Evolutionary conservation across 1,140 invertebrate genomes (phyloP).

Genomic region (Platorchestia sp.): DNA sequence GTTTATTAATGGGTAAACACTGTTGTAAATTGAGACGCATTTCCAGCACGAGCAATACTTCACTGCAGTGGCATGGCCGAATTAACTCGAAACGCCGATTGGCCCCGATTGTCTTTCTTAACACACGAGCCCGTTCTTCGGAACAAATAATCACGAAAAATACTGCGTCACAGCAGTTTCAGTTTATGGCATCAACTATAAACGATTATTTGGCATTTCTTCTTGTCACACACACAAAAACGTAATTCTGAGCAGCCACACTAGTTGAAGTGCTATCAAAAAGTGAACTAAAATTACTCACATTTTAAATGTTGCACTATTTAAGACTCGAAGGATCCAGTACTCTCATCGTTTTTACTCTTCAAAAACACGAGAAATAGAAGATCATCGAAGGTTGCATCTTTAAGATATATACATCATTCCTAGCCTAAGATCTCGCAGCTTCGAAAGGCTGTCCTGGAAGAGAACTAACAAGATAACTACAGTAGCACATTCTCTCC

Average conservation of each 20-base stretch:
- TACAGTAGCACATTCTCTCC: not conserved
- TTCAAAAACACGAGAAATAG: too few relatives aligned
- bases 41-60: not conserved
- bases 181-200: not conserved
- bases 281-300: not conserved
- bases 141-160: not conserved
- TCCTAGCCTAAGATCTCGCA: not conserved
- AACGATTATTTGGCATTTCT: not conserved
- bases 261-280: not conserved
- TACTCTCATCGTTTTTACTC: too few relatives aligned
- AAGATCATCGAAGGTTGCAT: not conserved
- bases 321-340: not conserved
- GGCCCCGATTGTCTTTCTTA: not conserved
- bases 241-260: not conserved
- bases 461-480: not conserved
- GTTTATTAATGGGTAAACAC: not conserved
- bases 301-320: not conserved
- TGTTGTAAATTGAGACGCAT: not conserved
- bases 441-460: not conserved
- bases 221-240: not conserved
- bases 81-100: not conserved
- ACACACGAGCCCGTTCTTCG: not conserved
- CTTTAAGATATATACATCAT: not conserved
- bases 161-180: not conserved
- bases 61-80: not conserved